Evolutionary conservation across 2,797 vertebrate species (phyloP).

Genomic region (Rhyacichthys aspro): DNA sequence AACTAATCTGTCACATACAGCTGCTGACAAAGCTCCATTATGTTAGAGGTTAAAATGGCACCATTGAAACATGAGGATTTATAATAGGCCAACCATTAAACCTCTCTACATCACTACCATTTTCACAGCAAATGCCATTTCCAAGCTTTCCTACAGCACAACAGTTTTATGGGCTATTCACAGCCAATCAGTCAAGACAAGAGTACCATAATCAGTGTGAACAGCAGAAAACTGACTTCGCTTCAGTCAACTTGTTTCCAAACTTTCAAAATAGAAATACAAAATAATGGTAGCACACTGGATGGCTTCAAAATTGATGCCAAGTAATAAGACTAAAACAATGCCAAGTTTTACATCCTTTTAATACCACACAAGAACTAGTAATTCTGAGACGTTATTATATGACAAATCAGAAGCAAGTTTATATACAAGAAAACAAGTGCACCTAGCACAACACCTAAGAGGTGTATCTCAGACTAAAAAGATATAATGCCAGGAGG

Average conservation of each 20-base stretch:
- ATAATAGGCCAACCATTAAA: background rate
- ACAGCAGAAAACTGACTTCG: background rate
- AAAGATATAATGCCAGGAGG: constrained; percentile 8
- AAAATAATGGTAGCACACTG: background rate
- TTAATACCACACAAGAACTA: too few species aligned
- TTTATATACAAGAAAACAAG: too few species aligned
- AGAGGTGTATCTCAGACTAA: background rate
- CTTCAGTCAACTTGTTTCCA: background rate
- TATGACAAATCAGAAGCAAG: too few species aligned
- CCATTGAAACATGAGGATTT: background rate
- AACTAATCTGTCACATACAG: background rate
- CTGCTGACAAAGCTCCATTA: background rate
- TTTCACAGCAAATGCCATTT: constrained; percentile 21
- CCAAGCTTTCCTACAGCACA: constrained; percentile 11
- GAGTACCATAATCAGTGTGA: background rate
- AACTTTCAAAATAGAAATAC: background rate
- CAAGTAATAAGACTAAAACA: too few species aligned
- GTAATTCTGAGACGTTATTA: too few species aligned
- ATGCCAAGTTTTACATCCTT: background rate
- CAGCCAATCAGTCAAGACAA: background rate
- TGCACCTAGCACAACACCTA: background rate
- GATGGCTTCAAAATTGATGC: too few species aligned
- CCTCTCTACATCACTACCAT: constrained; percentile 4
- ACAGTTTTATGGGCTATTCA: constrained; percentile 27
- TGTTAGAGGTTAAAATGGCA: background rate